Evolutionary conservation across 2,113 vertebrate species (phyloP).

Genomic region (Ovibos moschatus): DNA sequence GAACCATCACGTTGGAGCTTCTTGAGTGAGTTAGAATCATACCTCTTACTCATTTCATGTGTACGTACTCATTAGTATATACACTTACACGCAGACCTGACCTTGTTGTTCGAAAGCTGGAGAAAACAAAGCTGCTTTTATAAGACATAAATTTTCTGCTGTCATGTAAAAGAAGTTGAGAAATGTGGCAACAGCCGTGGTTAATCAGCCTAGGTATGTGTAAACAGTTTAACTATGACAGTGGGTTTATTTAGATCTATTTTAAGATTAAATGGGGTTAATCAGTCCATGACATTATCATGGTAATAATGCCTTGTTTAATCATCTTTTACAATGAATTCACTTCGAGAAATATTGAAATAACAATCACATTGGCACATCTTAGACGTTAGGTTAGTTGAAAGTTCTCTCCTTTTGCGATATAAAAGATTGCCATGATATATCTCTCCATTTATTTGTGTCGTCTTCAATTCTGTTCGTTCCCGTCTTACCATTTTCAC

Average conservation of each 20-base stretch:
- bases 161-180: not conserved
- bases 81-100: not conserved
- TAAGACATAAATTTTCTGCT: not conserved
- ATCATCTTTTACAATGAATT: not conserved
- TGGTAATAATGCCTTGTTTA: not conserved
- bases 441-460: not conserved
- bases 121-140: not conserved
- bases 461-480: not conserved
- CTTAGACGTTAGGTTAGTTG: not conserved
- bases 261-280: not conserved
- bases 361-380: not conserved
- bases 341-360: not conserved
- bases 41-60: not conserved
- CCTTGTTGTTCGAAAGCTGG: not conserved
- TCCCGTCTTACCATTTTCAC: not conserved
- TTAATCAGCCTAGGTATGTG: not conserved
- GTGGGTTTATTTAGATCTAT: not conserved
- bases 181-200: not conserved
- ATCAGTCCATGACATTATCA: not conserved
- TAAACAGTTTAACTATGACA: not conserved
- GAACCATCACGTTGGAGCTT: slow-evolving; percentile 96
- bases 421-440: not conserved
- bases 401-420: not conserved
- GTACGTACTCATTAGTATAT: rapidly evolving
- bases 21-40: slow-evolving; percentile 87